These are phyloP conservation scores for Neosilurus mollespiculum DNA, from an alignment of 2,797 vertebrate genomes.

Conservation along the genomic window DNA sequence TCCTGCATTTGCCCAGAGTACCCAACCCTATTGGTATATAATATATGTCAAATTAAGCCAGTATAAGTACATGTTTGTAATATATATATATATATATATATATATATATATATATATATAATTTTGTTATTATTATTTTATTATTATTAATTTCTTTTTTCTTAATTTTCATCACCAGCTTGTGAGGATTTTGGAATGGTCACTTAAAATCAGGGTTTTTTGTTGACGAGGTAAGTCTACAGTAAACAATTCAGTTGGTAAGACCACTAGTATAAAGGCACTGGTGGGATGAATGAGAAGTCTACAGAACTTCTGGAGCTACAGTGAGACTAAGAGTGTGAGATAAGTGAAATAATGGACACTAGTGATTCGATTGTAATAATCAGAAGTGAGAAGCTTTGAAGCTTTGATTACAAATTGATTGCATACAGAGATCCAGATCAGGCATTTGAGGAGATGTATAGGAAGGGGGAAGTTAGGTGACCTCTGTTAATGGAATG, in stretches of 20 bases:
- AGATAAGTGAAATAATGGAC: slow-evolving; percentile 1
- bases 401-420: slow-evolving; percentile 44
- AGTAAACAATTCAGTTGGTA: background rate
- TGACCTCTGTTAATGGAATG: slow-evolving; percentile 46
- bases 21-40: too few relatives aligned
- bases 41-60: background rate
- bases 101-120: too few relatives aligned
- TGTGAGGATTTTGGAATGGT: background rate
- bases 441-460: slow-evolving; percentile 9
- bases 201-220: background rate
- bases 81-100: too few relatives aligned
- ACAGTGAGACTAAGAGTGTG: background rate
- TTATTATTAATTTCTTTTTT: background rate
- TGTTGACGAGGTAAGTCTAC: background rate
- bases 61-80: too few relatives aligned
- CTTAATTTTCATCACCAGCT: background rate
- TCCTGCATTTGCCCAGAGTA: too few relatives aligned
- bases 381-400: slow-evolving; percentile 37
- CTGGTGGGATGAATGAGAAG: background rate
- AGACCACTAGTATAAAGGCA: background rate
- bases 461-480: slow-evolving; percentile 33
- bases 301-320: background rate
- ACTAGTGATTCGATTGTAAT: slow-evolving; percentile 25
- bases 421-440: slow-evolving; percentile 42
- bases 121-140: too few relatives aligned